Evolutionary conservation across 1,140 invertebrate species (phyloP), one percentile per base, ranked within the genome.

Genomic region (Pachypsylla venusta): DNA sequence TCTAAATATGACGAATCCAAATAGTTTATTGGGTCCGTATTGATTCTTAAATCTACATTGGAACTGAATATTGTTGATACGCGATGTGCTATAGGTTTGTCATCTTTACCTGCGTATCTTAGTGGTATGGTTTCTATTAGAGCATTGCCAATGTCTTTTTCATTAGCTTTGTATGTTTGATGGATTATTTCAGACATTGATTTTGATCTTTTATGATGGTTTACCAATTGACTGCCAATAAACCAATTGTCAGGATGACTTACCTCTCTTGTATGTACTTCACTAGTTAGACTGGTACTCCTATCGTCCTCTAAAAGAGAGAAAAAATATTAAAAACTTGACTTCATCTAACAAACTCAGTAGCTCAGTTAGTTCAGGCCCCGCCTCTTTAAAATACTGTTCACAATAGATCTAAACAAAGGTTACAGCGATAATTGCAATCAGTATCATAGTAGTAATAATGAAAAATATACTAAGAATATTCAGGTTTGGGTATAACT

Each of bases 131-230:
- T 57, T 26, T 27, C 25, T 30, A 35, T 20, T 25, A 16, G 3
- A 48, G 16, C 42, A n/a, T 57, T 35, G 28, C 22, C 24, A 14
- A 28, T 30, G 4, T 14, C 28, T 24, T 19, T 39, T 13, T 35
- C 30, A n/a, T 57, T 30, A 16, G 25, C 56, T 10, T 57, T 26
- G 56, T 57, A 57, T n/a, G n/a, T n/a, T 22, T n/a, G 20, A 10
- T 40, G 35, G 14, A 40, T 39, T 40, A 40, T 19, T 58, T 58
- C 57, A 25, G 57, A 58, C 5, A 40, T 16, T 24, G 28, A 58
- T 58, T 58, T 58, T 19, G 42, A 48, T 48, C 42, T n/a, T 4
- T 40, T 58, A 13, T 58, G 57, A 13, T 58, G 57, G 16, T 58
- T 58, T 4, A 25, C 24, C 2, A 58, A 48, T 22, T 39, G 16